Evolutionary conservation across 2,888 invertebrate species (phyloP), one percentile per base, ranked within the genome.

Genomic region (Phengaris arion): DNA sequence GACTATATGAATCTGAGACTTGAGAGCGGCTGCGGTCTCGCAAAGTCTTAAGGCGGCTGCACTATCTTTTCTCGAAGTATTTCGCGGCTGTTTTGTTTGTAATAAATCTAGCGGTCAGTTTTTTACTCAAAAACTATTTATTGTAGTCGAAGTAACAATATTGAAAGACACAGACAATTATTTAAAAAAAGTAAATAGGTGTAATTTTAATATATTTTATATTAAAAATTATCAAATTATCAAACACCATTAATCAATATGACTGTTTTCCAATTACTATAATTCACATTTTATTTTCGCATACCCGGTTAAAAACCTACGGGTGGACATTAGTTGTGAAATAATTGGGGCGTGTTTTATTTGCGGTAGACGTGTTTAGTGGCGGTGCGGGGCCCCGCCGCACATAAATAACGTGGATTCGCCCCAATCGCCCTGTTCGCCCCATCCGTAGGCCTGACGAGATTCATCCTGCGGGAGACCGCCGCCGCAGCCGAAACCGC

Each of bases 341-440:
- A 77, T 76, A 78, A 78, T 76, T 78, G 76, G 77, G 59, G 77
- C 78, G 76, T 76, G 68, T 77, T 76, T 77, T 77, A 77, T 78
- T 77, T 76, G 78, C 77, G 78, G 77, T 52, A 74, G 74, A 76
- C 76, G 77, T 77, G 77, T 77, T 78, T 77, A 76, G 78, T 75
- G 77, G 73, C 59, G 54, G 70, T 48, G 76, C 48, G 75, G 57
- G 57, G 55, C 70, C 35, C 57, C 15, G 46, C 78, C 78, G 80
- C 81, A 83, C 83, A 85, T 87, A 85, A 85, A 86, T 86, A 86
- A 84, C 82, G 76, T 81, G 79, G 78, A 81, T 81, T 77, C 79
- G 78, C 80, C n/a, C 64, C 74, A 48, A 68, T 64, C 64, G 74
- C n/a, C 51, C 74, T 9, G 51, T 9, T 48, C n/a, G 52, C 15